Evolutionary conservation across 2,113 vertebrate genomes (phyloP).

Genomic region (Callopanchax toddi): DNA sequence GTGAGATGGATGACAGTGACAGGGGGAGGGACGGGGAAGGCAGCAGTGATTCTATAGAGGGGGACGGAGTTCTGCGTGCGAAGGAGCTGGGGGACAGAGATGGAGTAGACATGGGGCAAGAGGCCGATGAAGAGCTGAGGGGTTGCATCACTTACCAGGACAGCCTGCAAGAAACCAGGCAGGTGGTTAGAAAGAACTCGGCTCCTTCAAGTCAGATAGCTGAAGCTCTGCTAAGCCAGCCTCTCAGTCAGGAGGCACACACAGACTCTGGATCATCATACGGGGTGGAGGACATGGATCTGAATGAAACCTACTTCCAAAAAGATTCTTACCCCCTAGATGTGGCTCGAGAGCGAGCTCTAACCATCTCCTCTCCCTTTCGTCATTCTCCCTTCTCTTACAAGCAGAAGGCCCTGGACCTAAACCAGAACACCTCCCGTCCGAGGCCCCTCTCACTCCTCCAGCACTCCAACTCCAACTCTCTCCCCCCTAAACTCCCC

Average conservation of each 20-base stretch:
- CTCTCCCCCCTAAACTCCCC: slow-evolving; percentile 80
- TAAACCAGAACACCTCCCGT: slow-evolving; percentile 78
- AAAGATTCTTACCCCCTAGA: slow-evolving; percentile 68
- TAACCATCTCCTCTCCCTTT: slow-evolving; percentile 83
- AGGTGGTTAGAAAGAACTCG: slow-evolving; percentile 74
- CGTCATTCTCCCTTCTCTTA: slow-evolving; percentile 78
- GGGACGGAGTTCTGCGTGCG: slow-evolving; percentile 35
- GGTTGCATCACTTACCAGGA: slow-evolving; percentile 46
- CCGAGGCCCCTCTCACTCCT: slow-evolving; percentile 79
- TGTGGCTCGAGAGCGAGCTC: slow-evolving; percentile 72
- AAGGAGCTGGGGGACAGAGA: slow-evolving; percentile 46
- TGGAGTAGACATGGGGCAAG: slow-evolving; percentile 48
- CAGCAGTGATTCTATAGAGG: slow-evolving; percentile 36
- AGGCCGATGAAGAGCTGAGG: slow-evolving; percentile 60
- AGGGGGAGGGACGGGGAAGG: slow-evolving; percentile 37
- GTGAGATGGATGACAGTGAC: slow-evolving; percentile 56
- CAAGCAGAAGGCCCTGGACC: slow-evolving; percentile 77
- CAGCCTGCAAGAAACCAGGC: slow-evolving; percentile 29
- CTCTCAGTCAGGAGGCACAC: slow-evolving; percentile 55
- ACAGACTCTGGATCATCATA: slow-evolving; percentile 57
- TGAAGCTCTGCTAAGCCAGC: slow-evolving; percentile 65
- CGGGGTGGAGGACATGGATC: slow-evolving; percentile 67
- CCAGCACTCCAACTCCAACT: slow-evolving; percentile 80
- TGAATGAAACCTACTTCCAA: slow-evolving; percentile 75
- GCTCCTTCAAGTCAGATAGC: slow-evolving; percentile 79